These are phyloP conservation scores for Aphaenogaster ashmeadi DNA, from an alignment of 1,140 invertebrate species.

Conservation along the genomic window DNA sequence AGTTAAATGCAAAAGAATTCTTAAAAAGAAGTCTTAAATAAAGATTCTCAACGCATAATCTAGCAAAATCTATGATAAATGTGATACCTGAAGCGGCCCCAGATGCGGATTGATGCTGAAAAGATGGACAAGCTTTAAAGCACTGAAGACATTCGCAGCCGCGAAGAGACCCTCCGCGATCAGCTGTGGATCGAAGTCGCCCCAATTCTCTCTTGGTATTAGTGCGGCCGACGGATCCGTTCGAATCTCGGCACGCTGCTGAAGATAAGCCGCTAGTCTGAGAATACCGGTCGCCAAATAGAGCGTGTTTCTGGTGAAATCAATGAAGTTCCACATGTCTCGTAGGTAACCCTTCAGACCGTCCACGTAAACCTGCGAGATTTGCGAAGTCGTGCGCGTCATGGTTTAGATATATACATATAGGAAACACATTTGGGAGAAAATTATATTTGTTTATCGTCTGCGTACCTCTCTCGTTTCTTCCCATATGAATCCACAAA, in stretches of 20 bases:
- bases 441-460: neutral
- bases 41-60: neutral
- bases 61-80: neutral
- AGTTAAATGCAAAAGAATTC: neutral
- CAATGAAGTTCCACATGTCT: conserved; percentile 99
- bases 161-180: conserved; percentile 98
- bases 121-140: conserved; percentile 95
- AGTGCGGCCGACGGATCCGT: conserved; percentile 90
- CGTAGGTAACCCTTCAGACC: conserved; percentile 94
- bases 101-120: conserved; percentile 97
- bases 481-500: conserved; percentile 95
- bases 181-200: conserved; percentile 97
- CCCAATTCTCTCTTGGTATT: conserved; percentile 94
- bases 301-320: conserved; percentile 95
- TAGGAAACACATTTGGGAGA: neutral
- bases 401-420: neutral
- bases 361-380: conserved; percentile 91
- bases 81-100: conserved; percentile 90
- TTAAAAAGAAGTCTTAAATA: conserved; percentile 10
- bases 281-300: conserved; percentile 94
- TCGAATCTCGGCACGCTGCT: conserved; percentile 91
- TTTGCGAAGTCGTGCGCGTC: neutral
- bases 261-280: conserved; percentile 92
- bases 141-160: conserved; percentile 96
- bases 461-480: conserved; percentile 92